These are phyloP conservation scores for Engraulis encrasicolus DNA, from an alignment of 2,113 vertebrate species.

Conservation along the genomic window DNA sequence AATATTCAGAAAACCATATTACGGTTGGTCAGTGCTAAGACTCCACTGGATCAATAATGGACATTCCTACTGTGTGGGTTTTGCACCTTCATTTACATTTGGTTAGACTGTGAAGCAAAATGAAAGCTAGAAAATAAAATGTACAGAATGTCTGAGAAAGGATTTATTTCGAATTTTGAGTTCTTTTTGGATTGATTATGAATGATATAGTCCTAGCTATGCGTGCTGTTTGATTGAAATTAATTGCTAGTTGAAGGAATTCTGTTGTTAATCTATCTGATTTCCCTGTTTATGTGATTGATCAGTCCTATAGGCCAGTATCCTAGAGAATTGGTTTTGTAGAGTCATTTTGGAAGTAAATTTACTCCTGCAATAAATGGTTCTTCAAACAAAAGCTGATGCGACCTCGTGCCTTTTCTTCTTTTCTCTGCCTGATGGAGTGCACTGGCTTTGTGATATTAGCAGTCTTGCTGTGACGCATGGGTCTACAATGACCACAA, in stretches of 20 bases:
- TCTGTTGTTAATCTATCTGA: not conserved
- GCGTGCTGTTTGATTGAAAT: not conserved
- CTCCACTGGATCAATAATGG: too few species aligned
- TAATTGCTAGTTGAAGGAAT: not conserved
- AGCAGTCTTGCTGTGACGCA: not conserved
- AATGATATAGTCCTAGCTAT: not conserved
- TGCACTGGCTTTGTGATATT: not conserved
- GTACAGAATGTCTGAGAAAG: not conserved
- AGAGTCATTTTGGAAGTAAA: not conserved
- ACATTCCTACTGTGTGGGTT: too few species aligned
- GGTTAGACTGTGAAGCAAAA: too few species aligned
- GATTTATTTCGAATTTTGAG: not conserved
- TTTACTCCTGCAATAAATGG: not conserved
- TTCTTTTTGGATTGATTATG: not conserved
- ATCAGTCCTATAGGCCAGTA: not conserved
- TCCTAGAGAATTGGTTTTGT: not conserved
- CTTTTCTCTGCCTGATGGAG: not conserved
- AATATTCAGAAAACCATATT: too few species aligned
- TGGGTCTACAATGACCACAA: not conserved
- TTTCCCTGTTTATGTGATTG: not conserved
- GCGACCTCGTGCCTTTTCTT: not conserved
- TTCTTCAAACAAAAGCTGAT: not conserved
- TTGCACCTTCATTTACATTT: too few species aligned
- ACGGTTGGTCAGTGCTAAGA: too few species aligned
- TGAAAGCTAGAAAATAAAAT: too few species aligned